Conservation (phyloP, 2,797 vertebrate species). For the Sus cebifrons region DNA sequence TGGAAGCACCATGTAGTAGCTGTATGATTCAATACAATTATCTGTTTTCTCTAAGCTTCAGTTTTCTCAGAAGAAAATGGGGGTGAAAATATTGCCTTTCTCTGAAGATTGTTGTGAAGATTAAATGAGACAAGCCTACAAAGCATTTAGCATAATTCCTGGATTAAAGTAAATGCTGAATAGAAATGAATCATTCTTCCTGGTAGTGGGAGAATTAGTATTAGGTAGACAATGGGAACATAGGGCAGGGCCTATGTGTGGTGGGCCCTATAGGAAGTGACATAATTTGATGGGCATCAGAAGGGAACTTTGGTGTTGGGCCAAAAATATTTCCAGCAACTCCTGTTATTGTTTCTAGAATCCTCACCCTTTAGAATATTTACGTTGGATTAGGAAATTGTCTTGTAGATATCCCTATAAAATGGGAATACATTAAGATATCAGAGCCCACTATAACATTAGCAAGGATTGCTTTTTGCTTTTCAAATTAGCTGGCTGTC, state of each 20-base stretch:
- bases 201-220: background rate
- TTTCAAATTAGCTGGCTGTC: constrained; percentile 21
- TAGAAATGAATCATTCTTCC: background rate
- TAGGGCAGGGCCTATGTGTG: background rate
- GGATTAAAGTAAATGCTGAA: background rate
- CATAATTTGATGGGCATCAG: background rate
- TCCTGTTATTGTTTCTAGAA: constrained; percentile 15
- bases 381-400: constrained; percentile 17
- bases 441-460: background rate
- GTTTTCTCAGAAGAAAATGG: constrained; percentile 3
- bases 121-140: background rate
- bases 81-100: background rate
- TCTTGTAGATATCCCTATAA: background rate
- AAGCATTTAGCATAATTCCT: background rate
- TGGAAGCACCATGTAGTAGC: background rate
- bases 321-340: background rate
- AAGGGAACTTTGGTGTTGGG: background rate
- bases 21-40: background rate
- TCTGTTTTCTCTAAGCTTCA: background rate
- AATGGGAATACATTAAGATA: background rate
- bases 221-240: background rate
- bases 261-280: background rate
- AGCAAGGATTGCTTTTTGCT: constrained; percentile 48
- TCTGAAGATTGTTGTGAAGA: background rate
- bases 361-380: constrained; percentile 17